Conservation (phyloP, 2,888 invertebrate species). For the Bugulina stolonifera region DNA sequence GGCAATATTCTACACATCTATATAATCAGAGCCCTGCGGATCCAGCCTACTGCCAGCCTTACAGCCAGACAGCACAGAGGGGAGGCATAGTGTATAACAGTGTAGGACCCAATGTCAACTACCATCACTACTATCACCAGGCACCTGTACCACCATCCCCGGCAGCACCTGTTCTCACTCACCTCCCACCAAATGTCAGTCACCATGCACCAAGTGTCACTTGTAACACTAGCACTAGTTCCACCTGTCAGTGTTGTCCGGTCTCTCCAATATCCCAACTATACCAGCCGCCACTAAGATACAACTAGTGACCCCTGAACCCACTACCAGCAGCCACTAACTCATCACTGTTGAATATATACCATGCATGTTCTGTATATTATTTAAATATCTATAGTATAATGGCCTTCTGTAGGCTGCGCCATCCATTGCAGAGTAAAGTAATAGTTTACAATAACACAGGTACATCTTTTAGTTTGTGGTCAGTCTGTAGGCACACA, state of each 20-base stretch:
- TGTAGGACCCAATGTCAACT: conserved; percentile 11
- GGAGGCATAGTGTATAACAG: neutral
- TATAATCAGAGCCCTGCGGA: neutral
- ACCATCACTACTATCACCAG: conserved; percentile 23
- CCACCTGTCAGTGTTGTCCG: neutral
- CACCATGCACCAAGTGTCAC: neutral
- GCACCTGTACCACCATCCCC: neutral
- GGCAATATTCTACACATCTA: conserved; percentile 1
- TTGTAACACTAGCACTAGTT: neutral
- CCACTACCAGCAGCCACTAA: neutral
- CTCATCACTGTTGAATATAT: too few relatives aligned
- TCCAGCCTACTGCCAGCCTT: neutral
- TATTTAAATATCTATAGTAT: too few relatives aligned
- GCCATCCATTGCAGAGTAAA: too few relatives aligned
- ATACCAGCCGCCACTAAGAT: neutral
- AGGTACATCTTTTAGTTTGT: too few relatives aligned
- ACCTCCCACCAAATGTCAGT: neutral
- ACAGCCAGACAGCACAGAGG: neutral
- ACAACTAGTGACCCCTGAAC: too few relatives aligned
- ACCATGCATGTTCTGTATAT: too few relatives aligned
- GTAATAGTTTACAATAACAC: too few relatives aligned
- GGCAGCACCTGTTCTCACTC: neutral
- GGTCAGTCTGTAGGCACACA: too few relatives aligned
- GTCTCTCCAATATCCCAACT: neutral
- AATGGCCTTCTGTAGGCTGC: too few relatives aligned